Evolutionary conservation across 2,888 invertebrate genomes (phyloP).

Genomic region (Tridacna crocea): DNA sequence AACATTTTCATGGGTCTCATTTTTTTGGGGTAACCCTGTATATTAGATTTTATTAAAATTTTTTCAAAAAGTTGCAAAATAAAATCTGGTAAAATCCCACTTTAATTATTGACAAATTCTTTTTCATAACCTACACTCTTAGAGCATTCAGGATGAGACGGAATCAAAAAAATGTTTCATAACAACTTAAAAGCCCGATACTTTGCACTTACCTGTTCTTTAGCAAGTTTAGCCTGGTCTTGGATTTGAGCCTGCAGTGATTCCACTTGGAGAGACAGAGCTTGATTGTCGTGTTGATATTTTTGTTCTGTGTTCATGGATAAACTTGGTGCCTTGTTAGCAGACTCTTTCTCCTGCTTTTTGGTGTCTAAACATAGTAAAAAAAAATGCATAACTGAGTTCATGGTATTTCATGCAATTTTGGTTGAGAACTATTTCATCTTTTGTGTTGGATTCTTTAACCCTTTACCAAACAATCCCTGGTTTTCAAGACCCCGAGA

Average conservation of each 20-base stretch:
- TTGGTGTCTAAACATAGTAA: constrained; percentile 21
- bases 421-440: not conserved
- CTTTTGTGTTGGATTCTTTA: too few relatives aligned
- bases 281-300: constrained; percentile 81
- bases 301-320: constrained; percentile 76
- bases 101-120: too few relatives aligned
- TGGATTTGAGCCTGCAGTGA: constrained; percentile 83
- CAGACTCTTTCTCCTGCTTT: constrained; percentile 58
- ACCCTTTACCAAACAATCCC: not conserved
- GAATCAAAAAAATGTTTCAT: too few relatives aligned
- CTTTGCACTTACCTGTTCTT: constrained; percentile 77
- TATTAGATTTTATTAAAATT: too few relatives aligned
- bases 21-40: too few relatives aligned
- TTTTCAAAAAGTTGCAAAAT: too few relatives aligned
- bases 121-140: too few relatives aligned
- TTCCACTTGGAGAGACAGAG: constrained; percentile 80
- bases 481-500: not conserved
- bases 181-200: too few relatives aligned
- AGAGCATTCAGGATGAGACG: too few relatives aligned
- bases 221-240: constrained; percentile 83
- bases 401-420: too few relatives aligned
- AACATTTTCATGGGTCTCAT: too few relatives aligned
- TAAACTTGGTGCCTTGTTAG: constrained; percentile 58
- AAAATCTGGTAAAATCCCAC: too few relatives aligned
- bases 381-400: not conserved